Evolutionary conservation across 1,140 invertebrate species (phyloP).

Genomic region (Bombus cullumanus): DNA sequence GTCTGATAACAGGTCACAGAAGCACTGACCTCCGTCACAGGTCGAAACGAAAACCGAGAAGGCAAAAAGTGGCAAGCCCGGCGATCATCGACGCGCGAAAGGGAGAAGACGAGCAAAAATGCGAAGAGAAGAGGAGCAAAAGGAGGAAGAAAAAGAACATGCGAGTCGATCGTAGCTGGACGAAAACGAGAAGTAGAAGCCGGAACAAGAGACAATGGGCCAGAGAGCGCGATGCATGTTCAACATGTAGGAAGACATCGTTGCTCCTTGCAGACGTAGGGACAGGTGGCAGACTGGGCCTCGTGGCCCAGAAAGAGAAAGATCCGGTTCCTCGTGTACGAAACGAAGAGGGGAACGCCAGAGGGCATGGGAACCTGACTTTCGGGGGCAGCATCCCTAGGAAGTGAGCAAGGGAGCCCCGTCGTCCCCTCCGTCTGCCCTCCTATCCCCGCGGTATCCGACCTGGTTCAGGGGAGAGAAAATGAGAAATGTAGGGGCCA

Average conservation of each 20-base stretch:
- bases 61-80: neutral
- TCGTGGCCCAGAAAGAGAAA: constrained; percentile 66
- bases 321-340: constrained; percentile 44
- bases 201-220: constrained; percentile 39
- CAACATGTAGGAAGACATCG: constrained; percentile 78
- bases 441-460: constrained; percentile 14
- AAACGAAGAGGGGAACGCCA: constrained; percentile 44
- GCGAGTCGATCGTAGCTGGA: constrained; percentile 4
- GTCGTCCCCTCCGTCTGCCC: constrained; percentile 2
- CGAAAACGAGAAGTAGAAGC: constrained; percentile 35
- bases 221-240: constrained; percentile 74
- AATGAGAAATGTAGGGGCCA: constrained; percentile 72
- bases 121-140: too few species aligned
- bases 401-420: constrained; percentile 71
- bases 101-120: neutral
- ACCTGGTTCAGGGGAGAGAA: constrained; percentile 60
- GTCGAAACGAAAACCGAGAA: neutral
- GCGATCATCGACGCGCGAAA: neutral
- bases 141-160: neutral
- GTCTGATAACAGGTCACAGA: neutral
- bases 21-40: neutral
- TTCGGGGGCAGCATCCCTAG: constrained; percentile 81
- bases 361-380: constrained; percentile 82
- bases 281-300: constrained; percentile 79
- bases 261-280: constrained; percentile 75